Evolutionary conservation across 2,888 invertebrate species (phyloP), one percentile per base, ranked within the genome.

Genomic region (Molanna angustata): DNA sequence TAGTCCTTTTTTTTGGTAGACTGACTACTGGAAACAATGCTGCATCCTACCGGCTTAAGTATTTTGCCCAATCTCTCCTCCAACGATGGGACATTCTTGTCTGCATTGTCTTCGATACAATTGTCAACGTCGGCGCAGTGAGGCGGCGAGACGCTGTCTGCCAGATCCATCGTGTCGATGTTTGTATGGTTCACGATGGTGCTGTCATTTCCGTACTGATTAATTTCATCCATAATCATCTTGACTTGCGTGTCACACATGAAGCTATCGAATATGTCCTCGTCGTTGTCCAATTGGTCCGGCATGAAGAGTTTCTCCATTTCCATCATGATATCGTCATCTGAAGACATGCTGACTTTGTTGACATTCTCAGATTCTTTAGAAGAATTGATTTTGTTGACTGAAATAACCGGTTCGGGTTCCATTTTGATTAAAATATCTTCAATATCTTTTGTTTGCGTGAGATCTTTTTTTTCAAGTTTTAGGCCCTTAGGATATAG

Each of bases 301-400:
- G 66, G 66, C 59, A 73, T 67, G 62, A 76, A 77, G n/a, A 77
- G 61, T 61, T 73, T 72, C 60, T 76, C 74, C 59, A 76, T 62
- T 58, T 75, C 73, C 59, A 66, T 65, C 66, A 71, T 69, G 41
- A 76, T 60, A 44, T 74, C 69, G 61, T 72, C 72, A 16, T 57
- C 55, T 3, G 44, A 27, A 16, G 58, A 66, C 65, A 21, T 66
- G 62, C 59, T 71, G 70, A 31, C 63, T 60, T 27, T 65, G 63
- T 11, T 62, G 56, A 53, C 61, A 61, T 44, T 57, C 27, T 27
- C 27, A 7, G 6, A 6, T 52, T 11, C 53, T 57, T n/a, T 58
- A 51, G 13, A 31, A 9, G 19, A 9, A 14, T 41, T 11, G 14
- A 16, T 11, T 16, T 19, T 17, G 16, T 18, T 48, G 9, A 11